Percentiles rank a stretch among this genome's conserved stretches.
Evolutionary conservation across 2,888 invertebrate genomes (phyloP).

Genomic region (Hipparchia sbordonii): DNA sequence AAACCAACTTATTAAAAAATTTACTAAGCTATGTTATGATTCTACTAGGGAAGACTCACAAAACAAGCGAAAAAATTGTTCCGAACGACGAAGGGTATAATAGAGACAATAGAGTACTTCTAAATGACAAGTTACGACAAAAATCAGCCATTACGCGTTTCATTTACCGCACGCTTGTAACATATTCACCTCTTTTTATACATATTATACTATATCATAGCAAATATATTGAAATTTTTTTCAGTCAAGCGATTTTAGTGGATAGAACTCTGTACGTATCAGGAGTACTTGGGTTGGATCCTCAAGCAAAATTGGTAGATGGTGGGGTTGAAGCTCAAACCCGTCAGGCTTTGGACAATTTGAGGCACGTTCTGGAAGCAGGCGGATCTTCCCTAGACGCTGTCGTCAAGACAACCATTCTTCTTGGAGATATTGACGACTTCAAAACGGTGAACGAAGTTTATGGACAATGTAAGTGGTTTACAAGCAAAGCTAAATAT

Average conservation of each 20-base stretch:
- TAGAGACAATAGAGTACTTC: no score
- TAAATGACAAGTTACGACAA: no score
- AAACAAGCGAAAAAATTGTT: no score
- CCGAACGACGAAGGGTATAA: no score
- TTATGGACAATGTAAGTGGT: constrained; percentile 89
- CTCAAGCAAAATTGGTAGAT: constrained; percentile 86
- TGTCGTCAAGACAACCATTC: constrained; percentile 93
- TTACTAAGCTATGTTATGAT: no score
- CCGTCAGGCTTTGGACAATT: constrained; percentile 88
- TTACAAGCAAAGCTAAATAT: background rate
- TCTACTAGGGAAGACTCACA: no score
- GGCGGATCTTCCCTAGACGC: constrained; percentile 87
- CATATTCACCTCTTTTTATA: no score
- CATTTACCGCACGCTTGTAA: no score
- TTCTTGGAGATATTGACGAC: constrained; percentile 91
- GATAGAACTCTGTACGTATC: constrained; percentile 93
- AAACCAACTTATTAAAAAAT: no score
- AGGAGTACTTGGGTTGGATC: constrained; percentile 91
- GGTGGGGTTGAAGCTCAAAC: constrained; percentile 90
- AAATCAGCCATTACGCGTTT: no score
- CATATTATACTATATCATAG: no score
- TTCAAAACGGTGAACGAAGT: constrained; percentile 91
- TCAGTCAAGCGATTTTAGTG: constrained; percentile 92
- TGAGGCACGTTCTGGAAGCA: constrained; percentile 89
- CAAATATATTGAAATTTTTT: constrained; percentile 42